Base-by-base conservation (phyloP, 2,888 invertebrate species). In the Epinotia brunnichana region DNA sequence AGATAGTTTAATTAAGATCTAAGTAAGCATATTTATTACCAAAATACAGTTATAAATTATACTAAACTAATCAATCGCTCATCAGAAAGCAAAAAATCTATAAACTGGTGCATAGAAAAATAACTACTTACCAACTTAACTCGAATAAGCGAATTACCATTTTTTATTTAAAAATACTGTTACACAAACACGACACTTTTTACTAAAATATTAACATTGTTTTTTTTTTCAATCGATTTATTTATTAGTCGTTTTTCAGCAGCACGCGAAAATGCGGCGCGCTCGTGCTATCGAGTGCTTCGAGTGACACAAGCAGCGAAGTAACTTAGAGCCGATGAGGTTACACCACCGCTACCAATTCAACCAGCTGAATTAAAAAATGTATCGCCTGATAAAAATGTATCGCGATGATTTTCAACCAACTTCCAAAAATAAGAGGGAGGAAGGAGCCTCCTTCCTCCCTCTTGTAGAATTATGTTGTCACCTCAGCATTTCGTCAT, bases 231-330 rank as follows among this genome's bases (percentile, higher is more conserved):
- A 1, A 17, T n/a, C n/a, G n/a, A 53, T 53, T 11, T 39, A n/a
- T 29, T 15, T 10, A 39, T 4, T n/a, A 9, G n/a, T 39, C 11
- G 11, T 59, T 24, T 29, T 48, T 62, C 48, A 11, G 10, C 29
- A 4, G 48, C 48, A 62, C 48, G 17, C 48, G 11, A n/a, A 24
- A 48, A 3, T 11, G n/a, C 48, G 29, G 11, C 62, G 62, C 48
- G n/a, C 48, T 48, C 48, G 24, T 24, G 29, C 62, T 17, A 29
- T 48, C 62, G 62, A 62, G 62, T 51, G 48, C n/a, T 48, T n/a
- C 48, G 24, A 15, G 29, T 29, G 62, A 48, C 48, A 2, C 4
- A 29, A 62, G 62, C n/a, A 11, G 41, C 48, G 48, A 48, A 62
- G 62, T 62, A 48, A 17, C 48, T 29, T 62, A 4, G 48, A 29